Base-by-base conservation (phyloP, 1,140 invertebrate species). In the Drosophila leontia region DNA sequence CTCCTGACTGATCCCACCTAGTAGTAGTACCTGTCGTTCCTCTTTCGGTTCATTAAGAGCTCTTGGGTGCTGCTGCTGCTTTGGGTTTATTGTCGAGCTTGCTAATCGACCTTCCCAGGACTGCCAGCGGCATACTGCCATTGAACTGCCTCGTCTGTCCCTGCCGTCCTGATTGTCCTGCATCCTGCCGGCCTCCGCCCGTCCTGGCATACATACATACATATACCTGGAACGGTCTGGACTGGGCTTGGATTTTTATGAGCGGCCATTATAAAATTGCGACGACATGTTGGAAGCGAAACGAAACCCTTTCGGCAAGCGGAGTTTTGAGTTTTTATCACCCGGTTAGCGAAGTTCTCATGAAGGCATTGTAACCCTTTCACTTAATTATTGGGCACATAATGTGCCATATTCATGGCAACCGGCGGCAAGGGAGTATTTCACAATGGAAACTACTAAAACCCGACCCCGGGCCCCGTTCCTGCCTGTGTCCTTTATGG, bases 351-450 rank as follows among this genome's bases (percentile, higher is more conserved):
- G 50, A 78, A 85, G 85, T 88, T 88, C 81, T 88, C 81, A 88
- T 88, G 81, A 85, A 90, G 75, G 67, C 85, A 85, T 88, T 88
- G 85, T 88, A 90, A 90, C 85, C 85, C 85, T 88, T 88, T 88
- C 81, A 88, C 85, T 88, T 88, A 91, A 88, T 88, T 88, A 88
- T 88, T 88, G 82, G 85, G 85, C 69, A 90, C 85, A 88, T 88
- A 79, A 88, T 88, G 81, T 87, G 72, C 80, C 71, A 86, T 88
- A 83, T 85, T 88, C 85, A 88, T 88, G 81, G 85, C 85, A 87
- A 90, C 80, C 61, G 48, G 32, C 76, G 53, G 61, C 61, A 42
- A 63, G 39, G 41, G 47, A 55, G 60, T 69, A 37, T 19, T 19
- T 50, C 65, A 67, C 44, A 64, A 78, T 51, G 67, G 59, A 72